These are phyloP conservation scores for Acromyrmex heyeri DNA, from an alignment of 1,140 invertebrate species.

Conservation along the genomic window DNA sequence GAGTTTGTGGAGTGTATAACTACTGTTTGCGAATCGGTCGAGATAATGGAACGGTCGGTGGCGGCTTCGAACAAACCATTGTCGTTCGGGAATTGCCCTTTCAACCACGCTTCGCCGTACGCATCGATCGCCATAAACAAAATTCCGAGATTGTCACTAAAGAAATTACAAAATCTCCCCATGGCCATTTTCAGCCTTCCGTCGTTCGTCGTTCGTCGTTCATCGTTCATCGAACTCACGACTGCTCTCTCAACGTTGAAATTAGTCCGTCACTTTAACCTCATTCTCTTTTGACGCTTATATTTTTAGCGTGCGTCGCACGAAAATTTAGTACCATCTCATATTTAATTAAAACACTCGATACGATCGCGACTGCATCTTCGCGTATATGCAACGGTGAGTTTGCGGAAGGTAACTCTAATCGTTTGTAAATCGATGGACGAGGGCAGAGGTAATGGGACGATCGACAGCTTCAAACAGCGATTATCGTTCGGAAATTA, in stretches of 20 bases:
- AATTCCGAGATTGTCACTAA: slow-evolving; percentile 1
- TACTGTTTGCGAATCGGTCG: slow-evolving; percentile 54
- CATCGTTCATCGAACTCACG: background rate
- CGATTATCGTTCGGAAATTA: slow-evolving; percentile 57
- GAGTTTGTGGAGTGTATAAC: slow-evolving; percentile 42
- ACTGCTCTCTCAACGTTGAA: background rate
- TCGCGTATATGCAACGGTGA: background rate
- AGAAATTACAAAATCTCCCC: background rate
- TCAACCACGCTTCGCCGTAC: background rate
- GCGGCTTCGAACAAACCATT: slow-evolving; percentile 35
- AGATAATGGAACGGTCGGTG: slow-evolving; percentile 49
- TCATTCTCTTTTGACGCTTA: background rate
- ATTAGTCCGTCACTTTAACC: slow-evolving; percentile 7
- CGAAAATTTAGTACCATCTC: background rate
- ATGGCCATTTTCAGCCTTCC: background rate
- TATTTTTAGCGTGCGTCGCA: slow-evolving; percentile 19
- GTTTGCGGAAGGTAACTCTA: slow-evolving; percentile 22
- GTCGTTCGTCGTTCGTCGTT: no score
- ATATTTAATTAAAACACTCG: slow-evolving; percentile 28
- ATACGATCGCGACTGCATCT: background rate
- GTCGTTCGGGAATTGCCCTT: slow-evolving; percentile 43
- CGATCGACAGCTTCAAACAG: slow-evolving; percentile 49
- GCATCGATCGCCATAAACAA: slow-evolving; percentile 34
- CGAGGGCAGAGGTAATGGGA: slow-evolving; percentile 37
- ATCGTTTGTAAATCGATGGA: slow-evolving; percentile 41